Conservation (phyloP, 1,140 invertebrate genomes). For the Penaeus vannamei region DNA sequence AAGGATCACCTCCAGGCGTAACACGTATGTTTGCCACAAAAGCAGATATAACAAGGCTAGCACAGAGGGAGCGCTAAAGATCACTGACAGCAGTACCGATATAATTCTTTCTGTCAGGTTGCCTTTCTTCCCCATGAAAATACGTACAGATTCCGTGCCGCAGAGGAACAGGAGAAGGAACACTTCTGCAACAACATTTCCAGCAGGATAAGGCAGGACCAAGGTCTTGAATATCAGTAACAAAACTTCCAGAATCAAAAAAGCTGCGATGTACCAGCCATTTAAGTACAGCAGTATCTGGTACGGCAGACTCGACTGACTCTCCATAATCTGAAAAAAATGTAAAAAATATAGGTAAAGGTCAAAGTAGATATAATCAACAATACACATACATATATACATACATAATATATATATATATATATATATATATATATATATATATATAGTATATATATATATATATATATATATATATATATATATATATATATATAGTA, state of each 20-base stretch:
- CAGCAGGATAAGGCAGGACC: slow-evolving; percentile 46
- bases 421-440: no score
- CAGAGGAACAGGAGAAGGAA: slow-evolving; percentile 45
- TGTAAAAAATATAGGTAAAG: no score
- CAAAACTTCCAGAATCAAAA: slow-evolving; percentile 34
- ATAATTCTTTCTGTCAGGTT: slow-evolving; percentile 46
- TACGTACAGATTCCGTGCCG: slow-evolving; percentile 41
- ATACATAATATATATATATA: no score
- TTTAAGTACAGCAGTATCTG: slow-evolving; percentile 55
- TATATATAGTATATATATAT: no score
- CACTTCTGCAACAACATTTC: slow-evolving; percentile 50
- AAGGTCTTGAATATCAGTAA: slow-evolving; percentile 49
- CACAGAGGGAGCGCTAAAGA: slow-evolving; percentile 54
- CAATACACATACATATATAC: no score
- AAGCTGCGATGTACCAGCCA: slow-evolving; percentile 45
- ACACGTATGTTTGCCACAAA: slow-evolving; percentile 57
- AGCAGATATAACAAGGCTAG: slow-evolving; percentile 51
- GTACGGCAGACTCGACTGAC: slow-evolving; percentile 53
- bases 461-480: no score
- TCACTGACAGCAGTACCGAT: slow-evolving; percentile 41
- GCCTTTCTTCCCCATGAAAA: slow-evolving; percentile 54
- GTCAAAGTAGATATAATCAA: no score
- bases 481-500: no score
- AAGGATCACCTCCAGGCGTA: slow-evolving; percentile 46
- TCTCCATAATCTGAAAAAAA: neutral